Evolutionary conservation across 2,797 vertebrate species (phyloP).

Genomic region (Silurus aristotelis): DNA sequence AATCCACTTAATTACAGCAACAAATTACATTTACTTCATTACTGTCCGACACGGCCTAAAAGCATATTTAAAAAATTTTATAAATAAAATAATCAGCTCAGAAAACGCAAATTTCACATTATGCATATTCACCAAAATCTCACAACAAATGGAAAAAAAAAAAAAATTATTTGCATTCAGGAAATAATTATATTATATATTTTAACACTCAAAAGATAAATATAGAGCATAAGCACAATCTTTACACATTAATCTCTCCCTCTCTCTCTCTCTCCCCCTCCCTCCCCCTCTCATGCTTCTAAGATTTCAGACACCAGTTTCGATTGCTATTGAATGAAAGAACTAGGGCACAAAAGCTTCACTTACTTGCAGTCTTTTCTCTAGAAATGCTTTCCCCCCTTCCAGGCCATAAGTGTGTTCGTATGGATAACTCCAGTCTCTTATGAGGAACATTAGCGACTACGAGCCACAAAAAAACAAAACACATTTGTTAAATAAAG

Average conservation of each 20-base stretch:
- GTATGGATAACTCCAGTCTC: conserved; percentile 98
- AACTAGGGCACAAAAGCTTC: background rate
- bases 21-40: too few species aligned
- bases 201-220: background rate
- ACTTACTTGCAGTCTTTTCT: conserved; percentile 87
- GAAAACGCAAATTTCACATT: too few species aligned
- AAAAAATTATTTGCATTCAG: background rate
- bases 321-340: background rate
- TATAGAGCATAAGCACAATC: background rate
- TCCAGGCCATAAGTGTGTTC: conserved; percentile 89
- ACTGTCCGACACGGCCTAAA: too few species aligned
- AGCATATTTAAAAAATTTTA: too few species aligned
- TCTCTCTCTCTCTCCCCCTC: background rate
- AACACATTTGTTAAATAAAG: background rate
- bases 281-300: background rate
- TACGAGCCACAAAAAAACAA: conserved; percentile 57
- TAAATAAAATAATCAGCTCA: background rate
- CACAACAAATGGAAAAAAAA: background rate
- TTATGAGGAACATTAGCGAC: conserved; percentile 97
- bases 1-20: too few species aligned
- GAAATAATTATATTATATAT: background rate
- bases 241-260: background rate
- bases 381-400: conserved; percentile 86
- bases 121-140: background rate
- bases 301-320: background rate